phyloP scores from a whole-genome alignment of 2,888 invertebrate genomes.

The Nomada ruficornis region DNA sequence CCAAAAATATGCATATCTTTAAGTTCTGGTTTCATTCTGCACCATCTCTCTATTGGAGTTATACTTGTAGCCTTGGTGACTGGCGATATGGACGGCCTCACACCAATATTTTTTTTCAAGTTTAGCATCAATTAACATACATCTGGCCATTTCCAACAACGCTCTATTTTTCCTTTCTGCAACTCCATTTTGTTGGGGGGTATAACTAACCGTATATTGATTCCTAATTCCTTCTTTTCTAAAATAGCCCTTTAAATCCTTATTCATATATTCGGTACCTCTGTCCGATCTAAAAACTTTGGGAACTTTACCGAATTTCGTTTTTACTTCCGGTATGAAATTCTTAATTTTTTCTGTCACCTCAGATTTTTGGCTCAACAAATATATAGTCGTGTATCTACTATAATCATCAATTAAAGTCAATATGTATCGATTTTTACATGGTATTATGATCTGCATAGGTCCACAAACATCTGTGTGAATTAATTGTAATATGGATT shows the following conservation, averaged over 20 bases:
- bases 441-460: slow-evolving; percentile 70
- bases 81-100: slow-evolving; percentile 63
- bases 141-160: slow-evolving; percentile 19
- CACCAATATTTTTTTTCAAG: slow-evolving; percentile 65
- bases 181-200: slow-evolving; percentile 22
- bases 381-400: slow-evolving; percentile 67
- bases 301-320: slow-evolving; percentile 55
- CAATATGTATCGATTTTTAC: slow-evolving; percentile 63
- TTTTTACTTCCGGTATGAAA: slow-evolving; percentile 18
- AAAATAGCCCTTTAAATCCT: slow-evolving; percentile 53
- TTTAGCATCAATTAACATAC: slow-evolving; percentile 47
- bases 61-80: slow-evolving; percentile 41
- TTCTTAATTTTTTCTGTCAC: slow-evolving; percentile 25
- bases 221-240: slow-evolving; percentile 68
- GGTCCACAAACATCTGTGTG: slow-evolving; percentile 77
- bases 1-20: slow-evolving; percentile 1
- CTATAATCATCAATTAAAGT: slow-evolving; percentile 63
- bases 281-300: slow-evolving; percentile 35
- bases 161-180: slow-evolving; percentile 23
- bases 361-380: slow-evolving; percentile 69
- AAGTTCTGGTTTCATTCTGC: slow-evolving; percentile 45
- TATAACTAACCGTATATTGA: slow-evolving; percentile 49
- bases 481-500: slow-evolving; percentile 65
- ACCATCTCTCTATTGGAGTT: slow-evolving; percentile 66
- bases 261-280: slow-evolving; percentile 71